Conservation (phyloP, 1,140 invertebrate genomes). For the Pristionchus pacificus region DNA sequence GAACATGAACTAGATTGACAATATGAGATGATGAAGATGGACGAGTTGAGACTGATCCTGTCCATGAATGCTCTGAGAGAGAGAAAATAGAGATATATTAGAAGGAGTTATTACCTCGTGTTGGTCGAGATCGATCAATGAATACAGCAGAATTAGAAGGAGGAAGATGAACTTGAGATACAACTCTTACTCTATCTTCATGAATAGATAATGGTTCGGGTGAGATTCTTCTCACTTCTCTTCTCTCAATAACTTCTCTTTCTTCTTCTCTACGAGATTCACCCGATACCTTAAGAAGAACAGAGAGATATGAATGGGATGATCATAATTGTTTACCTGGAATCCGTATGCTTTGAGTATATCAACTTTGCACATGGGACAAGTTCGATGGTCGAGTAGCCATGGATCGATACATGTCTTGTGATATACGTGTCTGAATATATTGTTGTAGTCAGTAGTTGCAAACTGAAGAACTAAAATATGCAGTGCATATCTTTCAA, state of each 20-base stretch:
- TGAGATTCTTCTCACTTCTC: background rate
- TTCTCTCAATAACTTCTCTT: background rate
- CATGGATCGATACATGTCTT: conserved; percentile 89
- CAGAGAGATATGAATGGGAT: background rate
- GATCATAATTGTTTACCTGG: background rate
- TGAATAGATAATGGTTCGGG: background rate
- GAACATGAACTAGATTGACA: background rate
- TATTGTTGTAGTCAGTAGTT: background rate
- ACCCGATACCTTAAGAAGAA: background rate
- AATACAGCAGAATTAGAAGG: background rate
- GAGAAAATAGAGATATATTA: background rate
- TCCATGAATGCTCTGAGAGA: no score
- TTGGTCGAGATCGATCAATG: background rate
- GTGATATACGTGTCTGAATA: conserved; percentile 80
- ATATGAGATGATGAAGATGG: background rate
- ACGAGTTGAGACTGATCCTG: background rate
- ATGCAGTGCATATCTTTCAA: no score
- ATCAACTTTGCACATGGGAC: conserved; percentile 92
- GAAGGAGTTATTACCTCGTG: background rate
- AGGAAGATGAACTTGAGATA: background rate
- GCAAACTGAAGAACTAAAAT: no score
- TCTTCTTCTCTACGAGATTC: background rate
- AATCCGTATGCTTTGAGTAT: conserved; percentile 81
- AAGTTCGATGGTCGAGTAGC: conserved; percentile 83
- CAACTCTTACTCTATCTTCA: background rate